Conservation (phyloP, 2,888 invertebrate genomes). For the Mylabris sibirica region DNA sequence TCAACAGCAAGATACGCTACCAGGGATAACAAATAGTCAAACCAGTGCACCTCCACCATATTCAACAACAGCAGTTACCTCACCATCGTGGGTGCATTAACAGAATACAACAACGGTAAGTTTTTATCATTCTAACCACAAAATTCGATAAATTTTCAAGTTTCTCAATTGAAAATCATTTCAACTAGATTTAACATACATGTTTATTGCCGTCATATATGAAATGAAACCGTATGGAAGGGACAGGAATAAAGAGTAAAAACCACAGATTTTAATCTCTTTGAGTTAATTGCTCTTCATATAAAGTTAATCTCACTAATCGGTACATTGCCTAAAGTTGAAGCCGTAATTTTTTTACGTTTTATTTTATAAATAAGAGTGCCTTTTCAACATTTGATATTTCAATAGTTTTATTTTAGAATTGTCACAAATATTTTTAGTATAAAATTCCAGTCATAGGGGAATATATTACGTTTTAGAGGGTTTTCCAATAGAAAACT, state of each 20-base stretch:
- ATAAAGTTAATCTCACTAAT: too few relatives aligned
- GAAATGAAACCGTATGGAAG: neutral
- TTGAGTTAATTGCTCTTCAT: neutral
- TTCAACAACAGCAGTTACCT: conserved; percentile 56
- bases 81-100: conserved; percentile 62
- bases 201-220: neutral
- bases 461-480: conserved; percentile 25
- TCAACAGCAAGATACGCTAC: conserved; percentile 41
- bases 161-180: neutral
- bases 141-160: neutral
- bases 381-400: neutral
- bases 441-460: conserved; percentile 16
- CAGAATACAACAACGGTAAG: conserved; percentile 46
- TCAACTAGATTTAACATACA: conserved; percentile 8
- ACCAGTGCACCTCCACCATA: conserved; percentile 56
- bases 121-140: neutral
- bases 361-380: too few relatives aligned
- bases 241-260: neutral
- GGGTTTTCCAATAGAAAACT: conserved; percentile 10
- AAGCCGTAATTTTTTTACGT: too few relatives aligned
- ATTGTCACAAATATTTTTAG: neutral
- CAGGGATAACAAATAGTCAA: conserved; percentile 48
- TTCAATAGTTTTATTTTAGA: neutral
- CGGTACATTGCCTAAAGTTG: too few relatives aligned
- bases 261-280: neutral